Evolutionary conservation across 2,797 vertebrate species (phyloP), one percentile per base, ranked within the genome.

Genomic region (Syngnathus acus): DNA sequence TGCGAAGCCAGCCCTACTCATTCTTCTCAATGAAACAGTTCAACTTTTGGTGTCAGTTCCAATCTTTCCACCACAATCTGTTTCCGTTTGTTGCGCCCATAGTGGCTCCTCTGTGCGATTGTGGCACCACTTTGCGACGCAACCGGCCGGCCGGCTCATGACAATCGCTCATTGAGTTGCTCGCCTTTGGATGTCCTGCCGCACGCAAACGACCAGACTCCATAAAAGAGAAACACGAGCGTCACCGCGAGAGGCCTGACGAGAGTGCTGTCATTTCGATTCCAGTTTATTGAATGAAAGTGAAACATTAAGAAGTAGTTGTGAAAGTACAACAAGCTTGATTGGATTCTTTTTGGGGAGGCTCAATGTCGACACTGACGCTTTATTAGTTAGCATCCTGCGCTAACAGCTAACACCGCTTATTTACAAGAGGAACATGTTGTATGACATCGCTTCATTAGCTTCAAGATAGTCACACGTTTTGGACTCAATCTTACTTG

Each of bases 31-130:
- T 50, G 17, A 50, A 19, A 2, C 47, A 48, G 23, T 26, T 26
- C 26, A 26, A 26, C 17, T 19, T 48, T 48, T 10, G 17, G 7
- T 32, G 32, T 32, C 32, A 32, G 32, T 32, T 32, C 32, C 32
- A 32, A 32, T 32, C 32, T 32, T 32, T 32, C 4, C 32, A 32
- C 32, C 32, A 63, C 2, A 45, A 63, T 63, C 8, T 45, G 6
- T 26, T 43, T 45, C 23, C 43, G 40, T 68, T 74, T 70, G 72
- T 82, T 65, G 68, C 77, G 65, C 76, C 78, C 76, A 90, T 87
- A 90, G 88, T 87, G 78, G 89, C 72, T 47, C 78, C 87, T 88
- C 78, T 91, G 88, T 91, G 84, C 74, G 65, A 74, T 65, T 69
- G 78, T 48, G 81, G 78, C 81, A 87, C 86, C 85, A 86, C 78